phyloP scores from a whole-genome alignment of 2,888 invertebrate genomes.

The Odiellus spinosus region DNA sequence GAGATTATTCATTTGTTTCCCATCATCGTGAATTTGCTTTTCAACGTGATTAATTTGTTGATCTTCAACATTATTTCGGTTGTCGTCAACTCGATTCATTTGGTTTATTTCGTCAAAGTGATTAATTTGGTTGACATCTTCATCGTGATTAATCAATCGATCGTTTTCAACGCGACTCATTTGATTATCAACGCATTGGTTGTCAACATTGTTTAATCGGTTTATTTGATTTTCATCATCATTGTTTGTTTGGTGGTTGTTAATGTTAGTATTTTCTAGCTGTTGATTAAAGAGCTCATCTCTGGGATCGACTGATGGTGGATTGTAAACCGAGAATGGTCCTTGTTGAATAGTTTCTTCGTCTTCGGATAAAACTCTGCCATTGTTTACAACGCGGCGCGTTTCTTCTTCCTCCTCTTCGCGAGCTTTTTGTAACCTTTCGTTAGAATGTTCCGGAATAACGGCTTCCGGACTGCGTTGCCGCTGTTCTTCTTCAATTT shows the following conservation, averaged over 20 bases:
- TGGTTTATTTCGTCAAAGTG: too few relatives aligned
- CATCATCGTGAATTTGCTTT: too few relatives aligned
- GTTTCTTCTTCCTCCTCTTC: background rate
- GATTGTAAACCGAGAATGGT: too few relatives aligned
- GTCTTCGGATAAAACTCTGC: background rate
- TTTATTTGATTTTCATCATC: background rate
- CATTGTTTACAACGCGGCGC: background rate
- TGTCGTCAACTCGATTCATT: too few relatives aligned
- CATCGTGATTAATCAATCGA: too few relatives aligned
- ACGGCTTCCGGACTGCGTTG: background rate
- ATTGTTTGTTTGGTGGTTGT: background rate
- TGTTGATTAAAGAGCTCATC: background rate
- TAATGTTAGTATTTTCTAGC: background rate
- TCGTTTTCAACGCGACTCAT: slow-evolving; percentile 1
- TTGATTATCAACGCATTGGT: background rate
- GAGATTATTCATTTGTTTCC: background rate
- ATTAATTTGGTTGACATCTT: too few relatives aligned
- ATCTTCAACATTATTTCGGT: too few relatives aligned
- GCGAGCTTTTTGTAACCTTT: background rate
- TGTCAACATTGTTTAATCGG: background rate
- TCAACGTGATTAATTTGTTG: too few relatives aligned
- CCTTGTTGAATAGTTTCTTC: background rate
- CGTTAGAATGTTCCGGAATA: background rate
- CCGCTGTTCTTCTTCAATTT: background rate
- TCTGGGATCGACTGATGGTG: too few relatives aligned